These are phyloP conservation scores for Cyaniris semiargus DNA, from an alignment of 2,888 invertebrate species.

Conservation along the genomic window DNA sequence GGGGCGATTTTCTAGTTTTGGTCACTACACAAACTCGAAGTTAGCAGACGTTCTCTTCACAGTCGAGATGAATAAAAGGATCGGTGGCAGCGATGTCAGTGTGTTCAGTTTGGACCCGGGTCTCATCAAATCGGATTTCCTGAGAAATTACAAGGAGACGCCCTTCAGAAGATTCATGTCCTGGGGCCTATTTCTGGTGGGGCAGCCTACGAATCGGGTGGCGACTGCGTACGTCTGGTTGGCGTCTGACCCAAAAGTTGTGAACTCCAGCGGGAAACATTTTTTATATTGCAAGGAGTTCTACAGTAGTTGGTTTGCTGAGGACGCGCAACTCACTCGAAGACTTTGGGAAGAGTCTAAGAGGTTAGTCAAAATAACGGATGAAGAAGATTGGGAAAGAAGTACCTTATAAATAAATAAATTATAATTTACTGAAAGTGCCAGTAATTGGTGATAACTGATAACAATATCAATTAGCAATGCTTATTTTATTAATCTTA, in stretches of 20 bases:
- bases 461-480: too few relatives aligned
- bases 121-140: slow-evolving; percentile 87
- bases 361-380: slow-evolving; percentile 51
- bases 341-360: slow-evolving; percentile 59
- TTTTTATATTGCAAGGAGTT: slow-evolving; percentile 61
- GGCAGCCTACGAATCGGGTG: slow-evolving; percentile 52
- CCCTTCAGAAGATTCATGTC: slow-evolving; percentile 48
- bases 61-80: slow-evolving; percentile 75
- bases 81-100: slow-evolving; percentile 79
- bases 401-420: neutral
- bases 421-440: too few relatives aligned
- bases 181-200: slow-evolving; percentile 49
- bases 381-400: slow-evolving; percentile 60
- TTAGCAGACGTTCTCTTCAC: slow-evolving; percentile 57
- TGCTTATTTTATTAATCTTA: too few relatives aligned
- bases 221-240: slow-evolving; percentile 62
- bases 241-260: slow-evolving; percentile 54
- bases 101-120: slow-evolving; percentile 92
- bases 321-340: slow-evolving; percentile 51
- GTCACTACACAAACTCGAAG: slow-evolving; percentile 76
- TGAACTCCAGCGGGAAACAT: slow-evolving; percentile 58
- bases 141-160: slow-evolving; percentile 74
- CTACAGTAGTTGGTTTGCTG: slow-evolving; percentile 67
- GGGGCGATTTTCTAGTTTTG: slow-evolving; percentile 80
- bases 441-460: too few relatives aligned